Conservation (phyloP, 2,888 invertebrate species). For the Polydrusus cervinus region DNA sequence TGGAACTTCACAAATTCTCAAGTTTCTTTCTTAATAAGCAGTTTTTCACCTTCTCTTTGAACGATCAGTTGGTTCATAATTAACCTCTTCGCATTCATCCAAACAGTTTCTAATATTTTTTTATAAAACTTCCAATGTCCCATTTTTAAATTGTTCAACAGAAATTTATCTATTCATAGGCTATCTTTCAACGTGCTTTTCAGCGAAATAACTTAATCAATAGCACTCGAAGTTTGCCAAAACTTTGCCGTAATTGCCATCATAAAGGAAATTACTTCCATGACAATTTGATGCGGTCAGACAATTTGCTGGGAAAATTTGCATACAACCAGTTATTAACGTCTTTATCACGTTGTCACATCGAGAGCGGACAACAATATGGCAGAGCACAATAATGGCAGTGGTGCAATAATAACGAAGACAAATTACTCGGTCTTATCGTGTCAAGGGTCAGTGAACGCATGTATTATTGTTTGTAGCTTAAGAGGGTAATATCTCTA, state of each 20-base stretch:
- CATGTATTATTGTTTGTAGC: not conserved
- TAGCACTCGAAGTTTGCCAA: constrained; percentile 22
- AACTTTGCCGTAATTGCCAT: constrained; percentile 29
- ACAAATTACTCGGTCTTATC: constrained; percentile 37
- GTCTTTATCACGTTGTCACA: constrained; percentile 41
- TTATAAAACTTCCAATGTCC: no score
- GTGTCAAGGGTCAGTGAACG: constrained; percentile 9
- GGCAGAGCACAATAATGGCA: constrained; percentile 23
- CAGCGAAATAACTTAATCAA: constrained; percentile 10
- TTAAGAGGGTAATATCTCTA: no score
- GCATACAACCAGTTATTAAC: constrained; percentile 39
- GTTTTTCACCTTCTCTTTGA: no score
- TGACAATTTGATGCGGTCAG: constrained; percentile 43
- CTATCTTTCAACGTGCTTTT: not conserved
- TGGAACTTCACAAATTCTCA: no score
- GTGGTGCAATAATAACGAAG: constrained; percentile 25
- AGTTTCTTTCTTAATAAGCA: no score
- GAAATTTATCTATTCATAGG: not conserved
- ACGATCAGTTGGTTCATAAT: no score
- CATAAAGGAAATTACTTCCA: constrained; percentile 38
- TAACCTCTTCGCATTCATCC: no score
- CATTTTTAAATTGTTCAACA: no score
- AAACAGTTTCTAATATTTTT: no score
- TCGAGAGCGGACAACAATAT: constrained; percentile 41
- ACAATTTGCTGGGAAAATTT: constrained; percentile 38